Evolutionary conservation across 2,797 vertebrate species (phyloP).

Genomic region (Pantherophis alleghaniensis): DNA sequence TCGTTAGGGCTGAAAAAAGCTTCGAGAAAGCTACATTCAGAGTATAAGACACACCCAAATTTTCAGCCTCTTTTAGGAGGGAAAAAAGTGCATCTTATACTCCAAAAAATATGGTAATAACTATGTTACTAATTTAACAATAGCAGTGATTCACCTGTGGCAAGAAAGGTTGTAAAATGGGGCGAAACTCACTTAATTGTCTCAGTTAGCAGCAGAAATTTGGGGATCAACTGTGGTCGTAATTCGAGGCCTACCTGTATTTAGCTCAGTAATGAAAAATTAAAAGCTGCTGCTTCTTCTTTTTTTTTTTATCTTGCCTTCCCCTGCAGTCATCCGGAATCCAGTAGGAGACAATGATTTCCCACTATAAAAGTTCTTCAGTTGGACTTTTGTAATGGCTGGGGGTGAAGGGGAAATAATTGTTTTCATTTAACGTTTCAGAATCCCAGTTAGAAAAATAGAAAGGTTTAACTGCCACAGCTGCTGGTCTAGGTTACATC

Average conservation of each 20-base stretch:
- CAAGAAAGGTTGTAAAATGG: background rate
- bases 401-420: background rate
- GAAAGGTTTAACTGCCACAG: background rate
- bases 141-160: background rate
- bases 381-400: constrained; percentile 10
- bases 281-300: background rate
- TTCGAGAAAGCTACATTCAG: no score
- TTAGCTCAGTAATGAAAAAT: constrained; percentile 24
- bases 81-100: no score
- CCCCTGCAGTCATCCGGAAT: background rate
- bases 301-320: background rate
- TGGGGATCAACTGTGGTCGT: background rate
- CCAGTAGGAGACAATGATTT: background rate
- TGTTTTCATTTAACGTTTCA: constrained; percentile 2
- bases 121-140: background rate
- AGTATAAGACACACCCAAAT: no score
- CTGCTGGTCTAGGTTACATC: background rate
- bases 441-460: background rate
- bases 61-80: no score
- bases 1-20: no score
- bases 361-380: background rate
- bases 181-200: background rate
- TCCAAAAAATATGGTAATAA: background rate
- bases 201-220: background rate
- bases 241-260: background rate